phyloP scores from a whole-genome alignment of 2,113 vertebrate species.

The Salvelinus fontinalis region DNA sequence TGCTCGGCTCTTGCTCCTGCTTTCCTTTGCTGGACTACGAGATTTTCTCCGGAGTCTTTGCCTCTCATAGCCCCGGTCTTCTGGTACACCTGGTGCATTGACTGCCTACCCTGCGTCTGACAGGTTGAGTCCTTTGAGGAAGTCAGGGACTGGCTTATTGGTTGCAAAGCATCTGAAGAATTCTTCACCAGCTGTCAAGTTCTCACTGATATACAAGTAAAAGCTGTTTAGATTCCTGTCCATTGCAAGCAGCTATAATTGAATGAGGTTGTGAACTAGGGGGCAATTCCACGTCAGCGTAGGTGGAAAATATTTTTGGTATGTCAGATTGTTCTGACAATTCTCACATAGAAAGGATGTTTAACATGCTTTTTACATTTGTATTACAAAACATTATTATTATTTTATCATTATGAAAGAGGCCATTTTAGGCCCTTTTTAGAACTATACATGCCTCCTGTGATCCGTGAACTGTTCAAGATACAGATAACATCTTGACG shows the following conservation, averaged over 20 bases:
- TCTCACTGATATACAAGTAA: conserved; percentile 53
- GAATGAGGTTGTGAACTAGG: not conserved
- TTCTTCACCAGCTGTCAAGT: conserved; percentile 63
- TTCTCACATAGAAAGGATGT: no score
- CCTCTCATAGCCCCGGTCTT: conserved; percentile 45
- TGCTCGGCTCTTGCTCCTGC: conserved; percentile 39
- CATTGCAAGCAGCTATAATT: not conserved
- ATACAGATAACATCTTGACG: no score
- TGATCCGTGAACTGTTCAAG: no score
- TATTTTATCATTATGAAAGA: no score
- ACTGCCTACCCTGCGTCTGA: conserved; percentile 51
- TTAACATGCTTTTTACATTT: no score
- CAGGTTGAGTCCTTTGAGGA: conserved; percentile 67
- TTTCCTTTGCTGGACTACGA: conserved; percentile 27
- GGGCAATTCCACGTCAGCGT: no score
- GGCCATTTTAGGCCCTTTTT: no score
- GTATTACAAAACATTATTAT: no score
- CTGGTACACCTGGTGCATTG: conserved; percentile 24
- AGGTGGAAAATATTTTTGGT: no score
- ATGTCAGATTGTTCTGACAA: no score
- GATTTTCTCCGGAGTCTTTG: conserved; percentile 57
- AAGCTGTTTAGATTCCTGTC: not conserved
- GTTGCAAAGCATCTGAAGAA: conserved; percentile 72
- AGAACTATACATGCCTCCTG: no score
- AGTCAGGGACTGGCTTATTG: conserved; percentile 68